Evolutionary conservation across 2,113 vertebrate genomes (phyloP).

Genomic region (Mystacornis crossleyi): DNA sequence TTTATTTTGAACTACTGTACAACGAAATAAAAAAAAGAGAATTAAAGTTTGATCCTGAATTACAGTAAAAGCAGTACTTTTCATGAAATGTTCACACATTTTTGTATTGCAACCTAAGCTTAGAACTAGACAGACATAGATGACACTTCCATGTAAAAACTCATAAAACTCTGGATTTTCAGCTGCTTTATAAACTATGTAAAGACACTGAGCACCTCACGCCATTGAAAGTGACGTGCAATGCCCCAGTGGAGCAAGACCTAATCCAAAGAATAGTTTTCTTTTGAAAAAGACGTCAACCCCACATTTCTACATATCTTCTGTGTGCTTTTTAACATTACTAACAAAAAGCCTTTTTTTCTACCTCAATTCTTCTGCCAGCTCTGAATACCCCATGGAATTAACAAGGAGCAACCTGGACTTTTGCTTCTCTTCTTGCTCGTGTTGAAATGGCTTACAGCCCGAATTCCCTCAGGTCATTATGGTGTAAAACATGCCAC

Average conservation of each 20-base stretch:
- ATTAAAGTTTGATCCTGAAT: background rate
- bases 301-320: background rate
- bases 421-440: background rate
- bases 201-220: background rate
- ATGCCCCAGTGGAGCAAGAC: background rate
- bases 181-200: background rate
- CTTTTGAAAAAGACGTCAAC: background rate
- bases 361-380: background rate
- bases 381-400: background rate
- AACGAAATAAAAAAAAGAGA: background rate
- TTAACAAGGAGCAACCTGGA: background rate
- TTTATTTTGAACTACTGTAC: background rate
- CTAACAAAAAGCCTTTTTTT: background rate
- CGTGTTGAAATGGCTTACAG: background rate
- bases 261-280: background rate
- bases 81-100: background rate
- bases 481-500: background rate
- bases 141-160: background rate
- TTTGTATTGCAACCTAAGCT: background rate
- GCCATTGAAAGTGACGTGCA: background rate
- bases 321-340: background rate
- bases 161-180: background rate
- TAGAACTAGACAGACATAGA: background rate
- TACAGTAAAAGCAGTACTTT: background rate
- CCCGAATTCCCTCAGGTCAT: background rate